phyloP scores from a whole-genome alignment of 2,888 invertebrate genomes.

The Leucozona laternaria region DNA sequence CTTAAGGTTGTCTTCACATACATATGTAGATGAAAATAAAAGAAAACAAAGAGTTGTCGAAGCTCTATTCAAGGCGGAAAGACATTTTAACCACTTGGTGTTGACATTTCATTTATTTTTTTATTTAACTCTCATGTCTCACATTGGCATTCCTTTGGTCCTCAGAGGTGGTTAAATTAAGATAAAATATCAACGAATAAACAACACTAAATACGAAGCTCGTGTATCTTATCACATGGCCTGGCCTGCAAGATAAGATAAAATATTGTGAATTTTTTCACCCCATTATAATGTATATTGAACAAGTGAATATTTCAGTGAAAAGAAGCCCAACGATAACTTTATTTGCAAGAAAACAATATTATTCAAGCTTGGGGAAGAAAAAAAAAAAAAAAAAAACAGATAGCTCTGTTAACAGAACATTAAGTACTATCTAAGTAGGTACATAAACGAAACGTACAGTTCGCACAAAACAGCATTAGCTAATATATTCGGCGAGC shows the following conservation, averaged over 20 bases:
- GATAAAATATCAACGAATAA: slow-evolving; percentile 33
- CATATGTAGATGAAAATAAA: neutral
- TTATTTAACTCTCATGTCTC: slow-evolving; percentile 41
- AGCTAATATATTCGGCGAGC: slow-evolving; percentile 38
- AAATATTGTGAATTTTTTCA: slow-evolving; percentile 41
- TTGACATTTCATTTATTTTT: slow-evolving; percentile 37
- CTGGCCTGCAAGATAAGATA: slow-evolving; percentile 35
- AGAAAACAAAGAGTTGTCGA: slow-evolving; percentile 21
- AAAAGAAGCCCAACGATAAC: slow-evolving; percentile 39
- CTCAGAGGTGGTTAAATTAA: slow-evolving; percentile 21
- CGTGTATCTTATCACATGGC: slow-evolving; percentile 55
- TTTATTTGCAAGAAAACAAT: slow-evolving; percentile 42
- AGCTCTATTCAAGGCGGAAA: slow-evolving; percentile 25
- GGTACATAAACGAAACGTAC: neutral
- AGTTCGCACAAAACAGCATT: neutral
- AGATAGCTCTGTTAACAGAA: slow-evolving; percentile 46
- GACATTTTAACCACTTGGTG: slow-evolving; percentile 12
- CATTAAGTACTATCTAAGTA: slow-evolving; percentile 3
- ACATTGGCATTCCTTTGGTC: slow-evolving; percentile 29
- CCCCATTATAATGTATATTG: slow-evolving; percentile 1
- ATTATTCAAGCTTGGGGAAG: slow-evolving; percentile 24
- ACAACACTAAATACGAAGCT: slow-evolving; percentile 38
- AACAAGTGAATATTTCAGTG: slow-evolving; percentile 36
- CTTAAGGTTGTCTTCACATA: slow-evolving; percentile 39
- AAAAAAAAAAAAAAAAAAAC: neutral